Base-by-base conservation (phyloP, 2,888 invertebrate species). In the Synanthedon myopaeformis region DNA sequence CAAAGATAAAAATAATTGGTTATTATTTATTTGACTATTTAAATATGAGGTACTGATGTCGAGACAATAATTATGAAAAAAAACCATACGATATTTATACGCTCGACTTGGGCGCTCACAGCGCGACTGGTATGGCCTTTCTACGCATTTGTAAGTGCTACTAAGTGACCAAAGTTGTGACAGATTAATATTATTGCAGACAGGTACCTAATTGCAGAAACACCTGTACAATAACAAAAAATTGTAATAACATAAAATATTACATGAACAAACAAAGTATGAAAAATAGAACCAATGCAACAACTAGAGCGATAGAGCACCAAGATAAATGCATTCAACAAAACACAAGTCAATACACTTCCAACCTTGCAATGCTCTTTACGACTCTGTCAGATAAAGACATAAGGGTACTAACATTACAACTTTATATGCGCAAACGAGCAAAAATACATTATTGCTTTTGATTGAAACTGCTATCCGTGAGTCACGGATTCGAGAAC, bases 281-380 rank as follows among this genome's bases (percentile, higher is more conserved):
- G 52, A 62, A 59, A 62, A 60, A 69, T 59, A 60, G 65, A 63
- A 69, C 19, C 45, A 74, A 75, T 76, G 72, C 77, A 75, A 57
- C 65, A 58, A 68, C 78, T 78, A 80, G 79, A 73, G 63, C 66
- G 76, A 78, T 79, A 80, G 79, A 76, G 71, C 72, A 73, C 66
- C 59, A 68, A 76, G 81, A 82, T 83, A 84, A 79, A 78, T 69
- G 70, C 79, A 82, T 82, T 81, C 77, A 80, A 79, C 77, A 79
- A 76, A 77, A 79, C 76, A 81, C 70, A 75, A 79, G 86, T 86
- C 86, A 85, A 85, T 82, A 85, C 79, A 82, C 85, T 81, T 76
- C 73, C 85, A 86, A 86, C 86, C 86, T 86, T 86, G 82, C 85
- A 75, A 74, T 72, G 85, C 74, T 85, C 86, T 85, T 81, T 81